Evolutionary conservation across 2,888 invertebrate species (phyloP).

Genomic region (Drosophila neonasuta): DNA sequence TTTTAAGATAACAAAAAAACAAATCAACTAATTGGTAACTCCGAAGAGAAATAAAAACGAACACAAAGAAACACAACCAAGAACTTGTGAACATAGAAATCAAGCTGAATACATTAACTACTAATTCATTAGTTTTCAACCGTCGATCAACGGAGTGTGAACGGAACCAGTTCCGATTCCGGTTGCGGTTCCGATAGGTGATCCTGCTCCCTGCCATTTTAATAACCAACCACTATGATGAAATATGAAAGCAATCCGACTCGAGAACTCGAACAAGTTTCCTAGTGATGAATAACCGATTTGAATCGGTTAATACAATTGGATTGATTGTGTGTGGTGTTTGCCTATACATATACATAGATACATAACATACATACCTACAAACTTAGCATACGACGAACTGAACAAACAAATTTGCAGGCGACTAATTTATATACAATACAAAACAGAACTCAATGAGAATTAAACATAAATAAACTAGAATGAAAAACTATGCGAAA

Average conservation of each 20-base stretch:
- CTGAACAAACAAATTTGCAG: conserved; percentile 48
- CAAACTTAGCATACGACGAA: conserved; percentile 46
- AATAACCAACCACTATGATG: neutral
- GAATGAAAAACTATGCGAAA: conserved; percentile 37
- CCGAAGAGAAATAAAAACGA: conserved; percentile 32
- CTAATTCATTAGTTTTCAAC: conserved; percentile 21
- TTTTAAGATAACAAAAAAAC: conserved; percentile 49
- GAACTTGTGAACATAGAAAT: conserved; percentile 39
- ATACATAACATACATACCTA: conserved; percentile 17
- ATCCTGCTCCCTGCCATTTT: conserved; percentile 29
- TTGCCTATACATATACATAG: conserved; percentile 7
- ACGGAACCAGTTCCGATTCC: conserved; percentile 1
- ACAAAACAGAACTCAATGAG: conserved; percentile 9
- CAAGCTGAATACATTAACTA: conserved; percentile 38
- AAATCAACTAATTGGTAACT: conserved; percentile 36
- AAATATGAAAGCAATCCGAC: conserved; percentile 13
- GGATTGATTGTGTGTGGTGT: conserved; percentile 9
- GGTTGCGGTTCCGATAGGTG: neutral
- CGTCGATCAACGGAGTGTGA: neutral
- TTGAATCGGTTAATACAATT: conserved; percentile 5
- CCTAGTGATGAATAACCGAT: conserved; percentile 37
- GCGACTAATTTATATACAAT: conserved; percentile 30
- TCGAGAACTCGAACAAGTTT: conserved; percentile 30
- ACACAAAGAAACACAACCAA: conserved; percentile 13
- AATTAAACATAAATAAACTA: conserved; percentile 6